Evolutionary conservation across 2,113 vertebrate genomes (phyloP).

Genomic region (Dipodomys stephensi): DNA sequence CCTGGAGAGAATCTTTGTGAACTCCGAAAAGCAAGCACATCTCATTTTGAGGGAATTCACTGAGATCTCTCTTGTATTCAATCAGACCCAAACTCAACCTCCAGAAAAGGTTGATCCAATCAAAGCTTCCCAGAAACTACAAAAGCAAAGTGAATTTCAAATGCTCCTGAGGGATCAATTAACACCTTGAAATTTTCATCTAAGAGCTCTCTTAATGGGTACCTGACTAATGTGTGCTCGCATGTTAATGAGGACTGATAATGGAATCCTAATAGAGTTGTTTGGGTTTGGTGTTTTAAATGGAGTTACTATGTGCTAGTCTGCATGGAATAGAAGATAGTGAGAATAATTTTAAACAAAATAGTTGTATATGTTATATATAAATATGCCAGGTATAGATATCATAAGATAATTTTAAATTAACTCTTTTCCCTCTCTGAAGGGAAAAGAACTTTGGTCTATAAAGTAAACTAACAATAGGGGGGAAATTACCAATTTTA

Average conservation of each 20-base stretch:
- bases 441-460: neutral
- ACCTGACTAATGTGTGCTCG: conserved; percentile 56
- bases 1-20: neutral
- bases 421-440: neutral
- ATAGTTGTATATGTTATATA: neutral
- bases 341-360: conserved; percentile 27
- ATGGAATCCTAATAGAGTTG: conserved; percentile 51
- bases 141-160: conserved; percentile 62
- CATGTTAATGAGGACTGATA: conserved; percentile 39
- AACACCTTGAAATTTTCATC: conserved; percentile 69
- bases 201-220: conserved; percentile 69
- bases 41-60: neutral
- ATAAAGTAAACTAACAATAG: neutral
- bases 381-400: neutral
- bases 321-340: neutral
- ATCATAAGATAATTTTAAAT: neutral
- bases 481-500: neutral
- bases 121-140: conserved; percentile 64
- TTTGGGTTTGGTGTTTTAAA: conserved; percentile 42
- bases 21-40: neutral
- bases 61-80: neutral
- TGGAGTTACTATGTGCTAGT: neutral
- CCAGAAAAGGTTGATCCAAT: conserved; percentile 41
- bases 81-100: conserved; percentile 22
- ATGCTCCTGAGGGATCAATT: conserved; percentile 66